phyloP scores from a whole-genome alignment of 2,888 invertebrate genomes.

The Andrena bicolor region DNA sequence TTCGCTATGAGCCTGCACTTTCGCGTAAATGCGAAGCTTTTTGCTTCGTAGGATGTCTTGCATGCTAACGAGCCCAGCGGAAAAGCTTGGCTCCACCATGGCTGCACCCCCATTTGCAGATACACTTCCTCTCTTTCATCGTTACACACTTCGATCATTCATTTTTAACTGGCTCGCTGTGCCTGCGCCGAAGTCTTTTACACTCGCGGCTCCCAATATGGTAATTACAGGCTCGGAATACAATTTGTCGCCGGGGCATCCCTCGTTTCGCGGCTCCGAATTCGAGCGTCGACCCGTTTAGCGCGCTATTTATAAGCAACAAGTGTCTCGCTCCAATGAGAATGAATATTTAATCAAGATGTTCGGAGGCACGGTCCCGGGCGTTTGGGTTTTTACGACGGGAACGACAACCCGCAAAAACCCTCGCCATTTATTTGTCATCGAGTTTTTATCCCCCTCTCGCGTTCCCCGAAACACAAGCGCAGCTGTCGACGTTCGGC shows the following conservation, averaged over 20 bases:
- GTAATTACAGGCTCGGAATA: no score
- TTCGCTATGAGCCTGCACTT: conserved; percentile 37
- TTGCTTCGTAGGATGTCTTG: conserved; percentile 34
- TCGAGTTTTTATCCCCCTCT: neutral
- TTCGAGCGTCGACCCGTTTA: neutral
- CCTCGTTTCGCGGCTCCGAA: neutral
- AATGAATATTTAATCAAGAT: conserved; percentile 57
- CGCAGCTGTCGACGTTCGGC: conserved; percentile 36
- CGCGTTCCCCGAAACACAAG: conserved; percentile 23
- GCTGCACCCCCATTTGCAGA: conserved; percentile 24
- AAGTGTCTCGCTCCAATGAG: conserved; percentile 50
- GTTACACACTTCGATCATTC: neutral
- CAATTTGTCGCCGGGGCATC: no score
- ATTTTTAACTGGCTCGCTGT: neutral
- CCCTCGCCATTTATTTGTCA: neutral
- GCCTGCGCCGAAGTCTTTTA: neutral
- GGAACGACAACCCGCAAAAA: conserved; percentile 12
- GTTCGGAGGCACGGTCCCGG: conserved; percentile 4
- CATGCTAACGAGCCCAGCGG: conserved; percentile 40
- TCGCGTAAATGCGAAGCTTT: conserved; percentile 49
- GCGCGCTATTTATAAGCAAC: conserved; percentile 49
- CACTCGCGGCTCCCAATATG: no score
- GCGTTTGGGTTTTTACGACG: conserved; percentile 14
- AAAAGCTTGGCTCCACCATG: neutral
- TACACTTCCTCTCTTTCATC: conserved; percentile 26